phyloP scores from a whole-genome alignment of 1,140 invertebrate genomes.

The Drosophila kepulauana region DNA sequence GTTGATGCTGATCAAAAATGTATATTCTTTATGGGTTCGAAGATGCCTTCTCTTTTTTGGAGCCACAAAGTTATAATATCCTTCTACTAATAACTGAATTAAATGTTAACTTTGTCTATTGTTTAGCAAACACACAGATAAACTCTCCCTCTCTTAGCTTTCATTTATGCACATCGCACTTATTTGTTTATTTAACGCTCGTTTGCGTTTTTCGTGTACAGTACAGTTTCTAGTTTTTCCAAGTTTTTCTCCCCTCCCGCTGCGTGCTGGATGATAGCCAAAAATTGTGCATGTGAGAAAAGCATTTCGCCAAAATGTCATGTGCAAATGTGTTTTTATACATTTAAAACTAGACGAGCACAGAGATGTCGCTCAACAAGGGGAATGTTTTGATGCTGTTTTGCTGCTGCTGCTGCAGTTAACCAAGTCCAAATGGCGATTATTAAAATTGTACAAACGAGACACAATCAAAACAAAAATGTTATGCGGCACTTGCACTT shows the following conservation, averaged over 20 bases:
- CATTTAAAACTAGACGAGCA: slow-evolving; percentile 17
- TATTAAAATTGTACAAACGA: slow-evolving; percentile 31
- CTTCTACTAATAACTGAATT: no score
- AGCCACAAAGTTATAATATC: no score
- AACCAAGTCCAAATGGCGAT: slow-evolving; percentile 11
- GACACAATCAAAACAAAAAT: slow-evolving; percentile 18
- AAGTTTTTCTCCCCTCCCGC: slow-evolving; percentile 5
- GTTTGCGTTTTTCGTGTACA: slow-evolving; percentile 58
- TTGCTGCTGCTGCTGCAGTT: background rate
- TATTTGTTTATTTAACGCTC: slow-evolving; percentile 73
- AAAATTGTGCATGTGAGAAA: slow-evolving; percentile 67
- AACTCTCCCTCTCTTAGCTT: background rate
- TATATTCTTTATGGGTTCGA: no score
- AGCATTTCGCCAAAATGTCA: slow-evolving; percentile 59
- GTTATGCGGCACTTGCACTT: slow-evolving; percentile 12
- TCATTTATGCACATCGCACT: slow-evolving; percentile 47
- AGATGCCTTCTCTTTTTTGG: no score
- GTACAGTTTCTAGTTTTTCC: slow-evolving; percentile 42
- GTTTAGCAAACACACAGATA: background rate
- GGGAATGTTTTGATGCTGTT: background rate
- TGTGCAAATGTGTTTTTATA: slow-evolving; percentile 55
- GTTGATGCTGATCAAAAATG: no score
- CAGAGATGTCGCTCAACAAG: background rate
- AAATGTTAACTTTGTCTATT: no score
- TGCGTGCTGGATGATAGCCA: slow-evolving; percentile 58